phyloP scores from a whole-genome alignment of 2,888 invertebrate genomes.

The Plusia festucae region DNA sequence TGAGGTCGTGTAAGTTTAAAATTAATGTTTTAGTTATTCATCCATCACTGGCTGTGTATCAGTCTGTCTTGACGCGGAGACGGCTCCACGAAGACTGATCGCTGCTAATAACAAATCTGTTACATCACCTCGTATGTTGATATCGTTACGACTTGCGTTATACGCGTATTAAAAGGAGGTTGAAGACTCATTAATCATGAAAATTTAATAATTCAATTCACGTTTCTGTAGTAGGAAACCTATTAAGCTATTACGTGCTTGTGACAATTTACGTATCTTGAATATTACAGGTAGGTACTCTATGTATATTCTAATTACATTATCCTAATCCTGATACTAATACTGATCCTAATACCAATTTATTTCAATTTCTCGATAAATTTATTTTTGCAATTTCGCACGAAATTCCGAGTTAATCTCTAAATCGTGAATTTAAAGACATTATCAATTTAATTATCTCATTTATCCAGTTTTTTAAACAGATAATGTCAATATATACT shows the following conservation, averaged over 20 bases:
- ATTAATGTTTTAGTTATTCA: slow-evolving; percentile 70
- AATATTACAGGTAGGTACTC: not conserved
- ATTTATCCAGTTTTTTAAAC: too few species aligned
- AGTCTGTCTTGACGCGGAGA: slow-evolving; percentile 66
- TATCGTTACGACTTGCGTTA: slow-evolving; percentile 45
- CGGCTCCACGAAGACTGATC: slow-evolving; percentile 63
- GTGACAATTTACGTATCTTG: not conserved
- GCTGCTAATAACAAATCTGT: slow-evolving; percentile 61
- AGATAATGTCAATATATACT: too few species aligned
- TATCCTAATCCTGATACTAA: too few species aligned
- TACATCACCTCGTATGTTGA: slow-evolving; percentile 52
- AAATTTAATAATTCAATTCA: slow-evolving; percentile 30
- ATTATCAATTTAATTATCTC: too few species aligned
- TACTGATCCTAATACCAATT: too few species aligned
- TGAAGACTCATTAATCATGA: slow-evolving; percentile 54
- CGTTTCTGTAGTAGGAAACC: slow-evolving; percentile 18
- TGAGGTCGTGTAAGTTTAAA: slow-evolving; percentile 69
- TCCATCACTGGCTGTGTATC: slow-evolving; percentile 70
- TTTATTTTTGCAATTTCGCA: too few species aligned
- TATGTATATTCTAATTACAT: too few species aligned
- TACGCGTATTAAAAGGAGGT: slow-evolving; percentile 52
- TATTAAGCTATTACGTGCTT: not conserved
- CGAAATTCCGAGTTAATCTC: too few species aligned
- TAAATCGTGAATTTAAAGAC: too few species aligned
- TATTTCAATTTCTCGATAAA: too few species aligned